These are phyloP conservation scores for Tokudaia muenninki DNA, from an alignment of 2,797 vertebrate genomes.

Conservation along the genomic window DNA sequence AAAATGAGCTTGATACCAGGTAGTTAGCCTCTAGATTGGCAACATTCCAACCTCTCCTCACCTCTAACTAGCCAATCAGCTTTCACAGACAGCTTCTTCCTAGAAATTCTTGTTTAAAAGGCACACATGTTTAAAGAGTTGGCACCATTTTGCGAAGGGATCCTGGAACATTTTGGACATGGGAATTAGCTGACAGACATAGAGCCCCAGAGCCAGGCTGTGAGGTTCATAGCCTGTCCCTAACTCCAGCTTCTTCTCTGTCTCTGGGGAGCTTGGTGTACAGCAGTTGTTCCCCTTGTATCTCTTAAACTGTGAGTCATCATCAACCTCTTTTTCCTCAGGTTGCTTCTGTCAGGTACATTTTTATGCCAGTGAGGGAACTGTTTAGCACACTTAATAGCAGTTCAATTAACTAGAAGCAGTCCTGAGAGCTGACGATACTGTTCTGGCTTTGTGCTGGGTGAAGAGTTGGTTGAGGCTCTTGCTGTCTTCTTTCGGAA, in stretches of 20 bases:
- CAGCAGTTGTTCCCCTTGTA: too few relatives aligned
- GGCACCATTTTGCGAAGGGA: neutral
- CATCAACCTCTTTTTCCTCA: neutral
- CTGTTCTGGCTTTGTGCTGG: neutral
- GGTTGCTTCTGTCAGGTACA: neutral
- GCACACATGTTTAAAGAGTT: neutral
- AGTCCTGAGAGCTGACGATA: fast-evolving
- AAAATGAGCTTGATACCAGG: neutral
- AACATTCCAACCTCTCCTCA: neutral
- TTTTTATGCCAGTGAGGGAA: neutral
- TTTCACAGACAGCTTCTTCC: neutral
- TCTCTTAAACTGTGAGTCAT: neutral
- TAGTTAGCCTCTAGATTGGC: neutral
- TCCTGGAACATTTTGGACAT: neutral
- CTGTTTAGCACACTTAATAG: neutral
- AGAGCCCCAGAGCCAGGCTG: neutral
- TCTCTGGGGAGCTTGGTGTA: neutral
- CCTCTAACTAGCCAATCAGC: neutral
- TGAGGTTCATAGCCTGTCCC: neutral
- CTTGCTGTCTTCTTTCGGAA: neutral
- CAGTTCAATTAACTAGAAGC: neutral
- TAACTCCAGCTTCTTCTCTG: neutral
- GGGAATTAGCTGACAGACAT: neutral
- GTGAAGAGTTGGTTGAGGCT: neutral
- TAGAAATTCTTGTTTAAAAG: neutral